Evolutionary conservation across 2,797 vertebrate genomes (phyloP).

Genomic region (Leptodactylus fallax): DNA sequence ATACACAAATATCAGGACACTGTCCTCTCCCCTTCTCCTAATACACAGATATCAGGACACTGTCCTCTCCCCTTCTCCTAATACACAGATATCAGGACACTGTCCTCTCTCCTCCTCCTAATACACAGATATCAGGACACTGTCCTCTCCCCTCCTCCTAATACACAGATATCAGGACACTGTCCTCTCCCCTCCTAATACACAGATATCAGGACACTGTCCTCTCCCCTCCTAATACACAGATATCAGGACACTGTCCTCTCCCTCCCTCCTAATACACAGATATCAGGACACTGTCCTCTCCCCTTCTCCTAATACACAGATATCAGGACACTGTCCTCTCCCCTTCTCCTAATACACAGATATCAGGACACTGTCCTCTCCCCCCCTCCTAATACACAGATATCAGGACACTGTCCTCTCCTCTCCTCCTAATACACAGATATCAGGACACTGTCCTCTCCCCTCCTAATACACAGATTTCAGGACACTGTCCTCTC

Average conservation of each 20-base stretch:
- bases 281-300: neutral
- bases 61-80: too few species aligned
- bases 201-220: too few species aligned
- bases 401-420: neutral
- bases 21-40: too few species aligned
- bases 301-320: too few species aligned
- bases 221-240: neutral
- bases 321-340: too few species aligned
- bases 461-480: neutral
- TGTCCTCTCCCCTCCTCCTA: neutral
- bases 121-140: conserved; percentile 6
- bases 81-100: too few species aligned
- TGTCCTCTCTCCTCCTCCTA: neutral
- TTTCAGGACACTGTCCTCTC: neutral
- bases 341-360: conserved; percentile 19
- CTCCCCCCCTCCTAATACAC: neutral
- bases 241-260: too few species aligned
- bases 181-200: too few species aligned
- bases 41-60: too few species aligned
- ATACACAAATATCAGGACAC: too few species aligned
- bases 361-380: neutral
- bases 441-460: too few species aligned
- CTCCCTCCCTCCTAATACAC: neutral
- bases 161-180: neutral
- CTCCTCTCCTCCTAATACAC: neutral